These are phyloP conservation scores for Julus scandinavius DNA, from an alignment of 2,888 invertebrate genomes.

Conservation along the genomic window DNA sequence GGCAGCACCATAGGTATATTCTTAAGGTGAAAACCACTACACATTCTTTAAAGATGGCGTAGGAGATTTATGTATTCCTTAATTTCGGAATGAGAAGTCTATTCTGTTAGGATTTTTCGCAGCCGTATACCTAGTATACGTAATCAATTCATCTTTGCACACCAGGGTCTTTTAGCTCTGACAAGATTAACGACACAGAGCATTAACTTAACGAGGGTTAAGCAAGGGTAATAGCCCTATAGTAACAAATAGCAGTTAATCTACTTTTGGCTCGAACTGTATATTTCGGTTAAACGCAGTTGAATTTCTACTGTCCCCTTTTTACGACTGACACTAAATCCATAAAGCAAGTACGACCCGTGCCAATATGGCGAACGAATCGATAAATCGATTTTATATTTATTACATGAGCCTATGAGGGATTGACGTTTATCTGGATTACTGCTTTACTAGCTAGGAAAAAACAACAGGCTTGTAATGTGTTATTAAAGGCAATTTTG, in stretches of 20 bases:
- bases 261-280: neutral
- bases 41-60: too few relatives aligned
- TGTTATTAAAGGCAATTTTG: neutral
- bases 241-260: neutral
- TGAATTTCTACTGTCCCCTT: neutral
- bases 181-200: too few relatives aligned
- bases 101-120: too few relatives aligned
- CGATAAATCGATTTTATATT: slow-evolving; percentile 1
- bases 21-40: too few relatives aligned
- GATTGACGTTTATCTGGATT: slow-evolving; percentile 1
- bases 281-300: neutral
- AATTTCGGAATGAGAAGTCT: too few relatives aligned
- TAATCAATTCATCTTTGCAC: too few relatives aligned
- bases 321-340: neutral
- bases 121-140: too few relatives aligned
- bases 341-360: neutral
- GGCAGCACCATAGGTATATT: too few relatives aligned
- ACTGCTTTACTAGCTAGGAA: neutral
- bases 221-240: neutral
- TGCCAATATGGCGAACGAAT: slow-evolving; percentile 1
- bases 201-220: neutral
- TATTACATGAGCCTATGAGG: neutral
- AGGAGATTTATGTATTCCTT: too few relatives aligned
- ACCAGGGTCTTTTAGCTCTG: too few relatives aligned
- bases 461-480: neutral